Base-by-base conservation (phyloP, 2,888 invertebrate species). In the Pandemis cinnamomeana region DNA sequence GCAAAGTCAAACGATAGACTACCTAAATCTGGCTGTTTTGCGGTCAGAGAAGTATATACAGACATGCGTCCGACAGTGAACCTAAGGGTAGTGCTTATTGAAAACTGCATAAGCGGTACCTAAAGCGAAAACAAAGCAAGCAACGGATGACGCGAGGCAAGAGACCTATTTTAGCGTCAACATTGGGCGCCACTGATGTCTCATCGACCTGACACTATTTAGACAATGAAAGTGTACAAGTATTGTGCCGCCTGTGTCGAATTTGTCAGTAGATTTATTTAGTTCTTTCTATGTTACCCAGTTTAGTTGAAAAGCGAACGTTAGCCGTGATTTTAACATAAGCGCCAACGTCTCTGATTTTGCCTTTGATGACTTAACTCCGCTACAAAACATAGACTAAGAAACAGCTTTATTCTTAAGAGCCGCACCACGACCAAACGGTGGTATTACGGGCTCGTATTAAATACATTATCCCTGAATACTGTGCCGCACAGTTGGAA, bases 401-500 rank as follows among this genome's bases (percentile, higher is more conserved):
- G 55, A 7, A 48, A 11, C 48, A 55, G 15, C 6, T 15, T 55
- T 20, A 55, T 7, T 20, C 15, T 13, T 55, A 20, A 20, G 55
- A 15, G 20, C 8, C 55, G 8, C 20, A 55, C 3, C 55, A 55
- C 20, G 20, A 8, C 55, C 20, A 55, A 55, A 8, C 8, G 20
- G 7, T 55, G 8, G 55, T 55, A 3, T 55, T 20, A 55, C 8
- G 20, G 55, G 55, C 55, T 8, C 55, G 8, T 8, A 20, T 20
- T 2, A 58, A 58, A 27, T 10, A 58, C 10, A 58, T 58, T 58
- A 20, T 27, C 27, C 20, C 8, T 61, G 42, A 41, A 10, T 36
- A 60, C 61, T 36, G 42, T 42, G 61, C 41, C 41, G 36, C 61
- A 7, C 46, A 46, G 63, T 46, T 64, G 63, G 63, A 46, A 61